Conservation (phyloP, 1,140 invertebrate genomes). For the Papilio glaucus region DNA sequence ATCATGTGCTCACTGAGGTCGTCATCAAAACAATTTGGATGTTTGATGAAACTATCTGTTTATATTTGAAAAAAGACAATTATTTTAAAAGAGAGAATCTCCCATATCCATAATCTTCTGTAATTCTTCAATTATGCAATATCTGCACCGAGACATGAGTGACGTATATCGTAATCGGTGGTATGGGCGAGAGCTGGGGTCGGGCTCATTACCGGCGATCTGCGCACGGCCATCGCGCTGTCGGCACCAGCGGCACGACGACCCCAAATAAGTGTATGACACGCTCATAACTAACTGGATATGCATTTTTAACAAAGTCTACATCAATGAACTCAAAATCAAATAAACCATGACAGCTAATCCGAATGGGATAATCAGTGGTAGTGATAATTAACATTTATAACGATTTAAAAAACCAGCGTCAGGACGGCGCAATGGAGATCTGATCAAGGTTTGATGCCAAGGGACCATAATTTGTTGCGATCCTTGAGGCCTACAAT, state of each 20-base stretch:
- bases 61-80: neutral
- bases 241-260: conserved; percentile 45
- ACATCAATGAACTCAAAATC: conserved; percentile 21
- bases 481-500: no score
- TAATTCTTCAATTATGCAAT: neutral
- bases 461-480: no score
- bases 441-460: no score
- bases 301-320: conserved; percentile 25
- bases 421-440: no score
- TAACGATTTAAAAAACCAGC: no score
- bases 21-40: no score
- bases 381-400: no score
- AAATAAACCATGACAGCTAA: neutral
- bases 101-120: neutral
- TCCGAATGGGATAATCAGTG: neutral
- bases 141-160: neutral
- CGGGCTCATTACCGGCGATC: conserved; percentile 44
- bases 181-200: neutral
- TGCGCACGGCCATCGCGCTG: conserved; percentile 47
- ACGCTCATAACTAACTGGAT: neutral
- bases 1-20: no score
- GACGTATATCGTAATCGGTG: conserved; percentile 23
- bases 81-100: neutral
- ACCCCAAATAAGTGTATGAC: conserved; percentile 38
- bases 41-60: neutral